Evolutionary conservation across 2,113 vertebrate genomes (phyloP), one percentile per base, ranked within the genome.

Genomic region (Poeciliopsis occidentalis): DNA sequence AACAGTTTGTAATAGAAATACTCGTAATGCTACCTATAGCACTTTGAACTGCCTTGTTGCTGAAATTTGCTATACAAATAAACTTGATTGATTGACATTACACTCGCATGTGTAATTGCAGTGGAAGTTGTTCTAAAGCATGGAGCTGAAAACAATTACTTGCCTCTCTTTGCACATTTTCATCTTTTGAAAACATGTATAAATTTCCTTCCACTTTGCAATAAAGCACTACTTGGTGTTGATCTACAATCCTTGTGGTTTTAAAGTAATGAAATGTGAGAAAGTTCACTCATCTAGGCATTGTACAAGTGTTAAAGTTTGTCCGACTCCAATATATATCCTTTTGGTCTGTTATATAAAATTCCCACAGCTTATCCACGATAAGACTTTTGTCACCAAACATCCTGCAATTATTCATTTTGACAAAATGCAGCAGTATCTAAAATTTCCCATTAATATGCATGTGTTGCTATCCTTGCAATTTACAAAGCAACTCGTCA

Each of bases 401-500:
- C 73, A 86, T 85, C 83, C 62, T 72, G 75, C 64, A 74, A 74
- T 86, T 87, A 88, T 88, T 87, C 75, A 80, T 80, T 80, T 81
- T 70, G 65, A 78, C 76, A 87, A 89, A 91, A 87, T 61, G 78
- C 82, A 41, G 62, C 65, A 37, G 79, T 84, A 87, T 85, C 73
- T 22, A 5, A 84, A 84, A 82, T 83, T 73, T 61, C 1, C 65
- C 78, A 91, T 91, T 82, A 90, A 87, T 90, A 88, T 90, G 86
- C 85, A 90, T 85, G 89, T 76, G 78, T 89, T 75, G 37, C 92
- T 65, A 85, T 90, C 73, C 80, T 72, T 34, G 83, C 90, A 89
- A 92, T 91, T 92, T 89, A 89, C 85, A 90, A 90, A 91, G 85
- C 79, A 92, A 91, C 83, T 92, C 82, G 91, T 91, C 91, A 91